Base-by-base conservation (phyloP, 2,888 invertebrate genomes). In the Nebria salina region DNA sequence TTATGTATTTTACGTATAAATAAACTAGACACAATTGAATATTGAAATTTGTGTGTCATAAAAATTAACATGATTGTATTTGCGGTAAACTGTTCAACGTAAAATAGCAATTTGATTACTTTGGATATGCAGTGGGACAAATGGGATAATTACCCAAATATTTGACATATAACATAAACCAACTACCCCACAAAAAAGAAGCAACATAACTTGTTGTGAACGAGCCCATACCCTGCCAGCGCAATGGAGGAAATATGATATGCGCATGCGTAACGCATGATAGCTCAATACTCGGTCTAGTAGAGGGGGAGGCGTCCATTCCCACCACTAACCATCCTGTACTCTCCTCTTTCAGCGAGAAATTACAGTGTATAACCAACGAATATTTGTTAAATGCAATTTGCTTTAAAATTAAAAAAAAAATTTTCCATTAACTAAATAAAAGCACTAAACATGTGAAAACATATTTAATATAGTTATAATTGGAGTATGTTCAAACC, bases 221-320 rank as follows among this genome's bases (percentile, higher is more conserved):
- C 79, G 20, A 79, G 66, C 26, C 78, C 15, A 74, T 77, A 65
- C 78, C 66, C 20, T 25, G 66, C 65, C 73, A 65, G 78, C 54
- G 54, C 43, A 41, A 79, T 42, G 79, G 79, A 11, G 68, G 79
- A 15, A 70, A 42, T 75, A 66, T 75, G 1, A 26, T 75, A 43
- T 79, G 68, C 79, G 79, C 74, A 20, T 75, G 79, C 79, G 79
- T 26, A 79, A 66, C 43, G 68, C 25, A 42, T 75, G 75, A 75
- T 79, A 79, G 79, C 79, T 79, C 79, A 79, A 79, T 79, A 79
- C 79, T 79, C 25, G 43, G 3, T 13, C 54, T 68, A 70, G 65
- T 75, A 20, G 79, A 8, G 64, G 79, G 79, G 79, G 43, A 68
- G 20, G 54, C 54, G 54, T 41, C 25, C 20, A 77, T 42, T 72